A percentile compares a stretch with the other conserved stretches of the same genome.
Conservation (phyloP, 2,113 vertebrate species). For the Tragelaphus imberbis region DNA sequence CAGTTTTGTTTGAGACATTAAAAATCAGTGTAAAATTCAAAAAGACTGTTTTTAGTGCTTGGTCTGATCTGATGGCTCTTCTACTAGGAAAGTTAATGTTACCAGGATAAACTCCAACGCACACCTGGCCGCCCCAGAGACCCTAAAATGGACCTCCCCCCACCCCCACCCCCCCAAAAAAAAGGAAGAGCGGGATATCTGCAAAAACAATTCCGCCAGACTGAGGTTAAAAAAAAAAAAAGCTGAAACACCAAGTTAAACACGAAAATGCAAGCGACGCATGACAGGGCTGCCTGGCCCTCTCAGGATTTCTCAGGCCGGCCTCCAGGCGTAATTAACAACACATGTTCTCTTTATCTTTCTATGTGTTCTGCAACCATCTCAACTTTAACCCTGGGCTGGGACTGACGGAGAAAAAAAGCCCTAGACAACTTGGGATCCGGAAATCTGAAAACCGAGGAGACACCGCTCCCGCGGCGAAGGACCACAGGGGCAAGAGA, state of each 20-base stretch:
- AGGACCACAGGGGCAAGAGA: constrained; percentile 71
- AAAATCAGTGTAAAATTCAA: neutral
- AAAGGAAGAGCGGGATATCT: neutral
- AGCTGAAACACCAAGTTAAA: constrained; percentile 18
- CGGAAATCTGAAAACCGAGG: neutral
- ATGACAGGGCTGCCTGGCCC: constrained; percentile 4
- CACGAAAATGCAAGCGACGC: constrained; percentile 21
- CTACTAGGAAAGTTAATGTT: neutral
- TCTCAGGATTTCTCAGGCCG: neutral
- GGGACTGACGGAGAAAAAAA: neutral
- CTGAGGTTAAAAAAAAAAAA: neutral
- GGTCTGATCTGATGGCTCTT: neutral
- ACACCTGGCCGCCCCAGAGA: neutral
- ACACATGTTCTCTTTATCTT: constrained; percentile 69
- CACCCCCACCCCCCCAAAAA: neutral
- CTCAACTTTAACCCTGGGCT: constrained; percentile 48
- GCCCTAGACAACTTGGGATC: constrained; percentile 46
- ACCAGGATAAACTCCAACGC: neutral
- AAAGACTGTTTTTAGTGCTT: neutral
- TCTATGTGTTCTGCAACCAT: neutral
- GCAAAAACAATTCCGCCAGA: constrained; percentile 18
- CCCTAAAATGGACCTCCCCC: neutral
- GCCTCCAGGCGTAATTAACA: constrained; percentile 51
- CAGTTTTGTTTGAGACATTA: neutral
- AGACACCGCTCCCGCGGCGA: constrained; percentile 69